Evolutionary conservation across 2,888 invertebrate species (phyloP), one percentile per base, ranked within the genome.

Genomic region (Eledona agricola): DNA sequence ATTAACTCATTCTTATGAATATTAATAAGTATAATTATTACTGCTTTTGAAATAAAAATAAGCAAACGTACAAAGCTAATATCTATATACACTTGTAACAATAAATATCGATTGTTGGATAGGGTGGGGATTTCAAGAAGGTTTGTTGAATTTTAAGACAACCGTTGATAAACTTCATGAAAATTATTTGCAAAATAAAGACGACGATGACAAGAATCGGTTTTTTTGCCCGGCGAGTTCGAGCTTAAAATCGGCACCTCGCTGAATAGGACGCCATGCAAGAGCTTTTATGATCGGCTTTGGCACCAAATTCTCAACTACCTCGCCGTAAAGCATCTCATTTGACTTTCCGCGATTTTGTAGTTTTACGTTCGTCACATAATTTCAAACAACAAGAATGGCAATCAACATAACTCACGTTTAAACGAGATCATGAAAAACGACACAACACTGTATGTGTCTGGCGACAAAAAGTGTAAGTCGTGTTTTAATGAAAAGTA

Each of bases 271-370:
- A 10, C 22, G 23, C 12, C 12, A 13, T 13, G 23, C 23, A 37
- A 28, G 28, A 12, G 25, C 15, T 46, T n/a, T 46, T 46, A 46
- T 34, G 46, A 46, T 46, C 46, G 34, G 46, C 46, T 42, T 32
- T 25, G 20, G 34, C 23, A 23, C 11, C 23, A 16, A 32, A 45
- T 17, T 22, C 13, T 31, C 31, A 31, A 43, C 26, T 26, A 15
- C 40, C 28, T 40, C 9, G 28, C 12, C 26, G 26, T 40, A 40
- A 45, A 45, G 45, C 10, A 32, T 45, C 32, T 45, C 32, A 45
- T 45, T 45, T 45, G 45, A 45, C 45, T 45, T 42, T 40, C 29
- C 19, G 10, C 19, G 20, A 25, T 32, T 45, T 35, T 35, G 19
- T 19, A 9, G 20, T 6, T 46, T 46, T 46, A 46, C 13, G 34